These are phyloP conservation scores for Caranx ignobilis DNA, from an alignment of 2,113 vertebrate species.

Conservation along the genomic window DNA sequence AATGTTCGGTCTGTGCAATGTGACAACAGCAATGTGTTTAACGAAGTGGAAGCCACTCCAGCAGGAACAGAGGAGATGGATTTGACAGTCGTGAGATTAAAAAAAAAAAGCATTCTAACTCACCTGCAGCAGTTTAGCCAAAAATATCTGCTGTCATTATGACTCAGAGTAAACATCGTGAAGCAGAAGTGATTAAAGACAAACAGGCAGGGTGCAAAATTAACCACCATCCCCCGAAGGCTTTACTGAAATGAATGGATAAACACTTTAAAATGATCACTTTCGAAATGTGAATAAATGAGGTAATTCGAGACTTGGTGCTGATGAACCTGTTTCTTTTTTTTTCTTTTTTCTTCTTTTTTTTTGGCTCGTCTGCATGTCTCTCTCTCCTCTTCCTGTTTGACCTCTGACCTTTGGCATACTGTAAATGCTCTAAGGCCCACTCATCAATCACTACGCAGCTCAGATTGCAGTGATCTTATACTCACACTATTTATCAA, in stretches of 20 bases:
- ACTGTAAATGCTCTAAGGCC: conserved; percentile 28
- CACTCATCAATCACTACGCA: conserved; percentile 30
- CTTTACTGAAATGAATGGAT: not conserved
- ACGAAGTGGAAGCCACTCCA: conserved; percentile 11
- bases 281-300: not conserved
- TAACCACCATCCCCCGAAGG: not conserved
- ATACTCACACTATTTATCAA: conserved; percentile 10
- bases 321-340: not conserved
- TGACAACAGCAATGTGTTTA: conserved; percentile 20
- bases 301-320: not conserved
- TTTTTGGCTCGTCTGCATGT: not conserved
- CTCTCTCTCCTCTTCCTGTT: not conserved
- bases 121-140: conserved; percentile 25
- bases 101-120: not conserved
- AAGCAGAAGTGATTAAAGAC: conserved; percentile 5
- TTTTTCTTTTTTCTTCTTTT: too few relatives aligned
- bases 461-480: conserved; percentile 48
- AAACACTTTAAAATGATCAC: not conserved
- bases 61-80: not conserved
- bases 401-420: conserved; percentile 52
- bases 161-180: conserved; percentile 1
- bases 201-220: not conserved
- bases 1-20: not conserved
- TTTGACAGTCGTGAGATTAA: not conserved
- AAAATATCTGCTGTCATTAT: conserved; percentile 15